Base-by-base conservation (phyloP, 2,113 vertebrate species). In the Tyrannus savana region DNA sequence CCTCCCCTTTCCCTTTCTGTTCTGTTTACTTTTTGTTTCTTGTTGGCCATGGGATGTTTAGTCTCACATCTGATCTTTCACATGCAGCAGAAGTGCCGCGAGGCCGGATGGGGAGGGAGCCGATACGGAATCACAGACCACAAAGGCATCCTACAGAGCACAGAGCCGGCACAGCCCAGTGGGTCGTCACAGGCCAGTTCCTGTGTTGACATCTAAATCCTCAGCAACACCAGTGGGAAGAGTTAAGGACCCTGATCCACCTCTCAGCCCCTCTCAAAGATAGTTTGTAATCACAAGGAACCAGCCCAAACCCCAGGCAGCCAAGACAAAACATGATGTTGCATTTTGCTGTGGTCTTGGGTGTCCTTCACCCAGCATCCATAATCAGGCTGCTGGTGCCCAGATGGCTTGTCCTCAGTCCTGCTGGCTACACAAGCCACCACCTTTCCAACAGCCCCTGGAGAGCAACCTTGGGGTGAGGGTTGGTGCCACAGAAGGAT, bases 1-100 rank as follows among this genome's bases (percentile, higher is more conserved):
- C 37, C 16, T 80, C 41, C 53, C 33, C 50, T 59, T 89, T 91
- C 39, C 30, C 42, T 75, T 84, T 71, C 44, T 42, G 15, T 50
- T 74, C 37, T 60, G 75, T 68, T 94, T 87, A 74, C 6, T 25
- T 79, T 87, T 63, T 44, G 19, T 10, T 82, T 73, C 47, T 33
- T 22, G 30, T 23, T 79, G 39, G 39, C 69, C 49, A 11, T 25
- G n/a, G 56, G 83, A 52, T 85, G 46, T 82, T 96, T 91, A 85
- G 62, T 59, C 71, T 84, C 25, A 37, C 58, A 21, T 68, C 67
- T 60, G 35, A 13, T 56, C 39, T 67, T 73, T 41, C 35, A 39
- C 35, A 23, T 3, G 49, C 52, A 71, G 66, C 66, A 87, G 63
- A 66, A 85, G 58, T 12, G 66, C 49, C 0, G 0, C 0, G 0